Evolutionary conservation across 2,888 invertebrate genomes (phyloP).

Genomic region (Osmoderma eremita): DNA sequence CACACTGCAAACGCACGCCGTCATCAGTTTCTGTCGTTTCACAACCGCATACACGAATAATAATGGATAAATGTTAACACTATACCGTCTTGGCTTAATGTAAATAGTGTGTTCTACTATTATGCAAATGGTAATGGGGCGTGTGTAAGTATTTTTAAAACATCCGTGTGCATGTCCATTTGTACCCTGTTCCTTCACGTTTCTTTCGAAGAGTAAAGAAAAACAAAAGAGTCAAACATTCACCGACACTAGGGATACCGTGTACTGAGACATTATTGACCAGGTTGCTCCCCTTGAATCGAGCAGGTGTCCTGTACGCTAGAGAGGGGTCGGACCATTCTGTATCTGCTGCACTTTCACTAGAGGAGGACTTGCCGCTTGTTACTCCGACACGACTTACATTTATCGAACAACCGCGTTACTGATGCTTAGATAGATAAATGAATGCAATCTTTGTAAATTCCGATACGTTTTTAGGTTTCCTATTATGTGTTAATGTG

Average conservation of each 20-base stretch:
- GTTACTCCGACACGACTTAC: constrained; percentile 16
- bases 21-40: constrained; percentile 28
- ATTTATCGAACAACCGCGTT: constrained; percentile 12
- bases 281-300: constrained; percentile 58
- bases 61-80: constrained; percentile 21
- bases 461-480: constrained; percentile 20
- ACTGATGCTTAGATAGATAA: constrained; percentile 19
- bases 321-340: constrained; percentile 42
- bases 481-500: constrained; percentile 37
- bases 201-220: constrained; percentile 2
- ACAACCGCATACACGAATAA: constrained; percentile 4
- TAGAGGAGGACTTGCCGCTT: constrained; percentile 21
- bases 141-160: constrained; percentile 9
- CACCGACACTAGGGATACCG: constrained; percentile 38
- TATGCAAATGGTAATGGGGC: neutral
- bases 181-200: constrained; percentile 4
- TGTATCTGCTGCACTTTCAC: constrained; percentile 41
- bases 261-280: constrained; percentile 56
- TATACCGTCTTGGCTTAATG: neutral
- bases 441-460: constrained; percentile 28
- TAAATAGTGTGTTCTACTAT: constrained; percentile 12
- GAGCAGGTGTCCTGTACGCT: constrained; percentile 52
- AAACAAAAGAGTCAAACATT: constrained; percentile 35
- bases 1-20: constrained; percentile 6
- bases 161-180: neutral